phyloP scores from a whole-genome alignment of 2,888 invertebrate genomes.

The Didymodactylos carnosus region DNA sequence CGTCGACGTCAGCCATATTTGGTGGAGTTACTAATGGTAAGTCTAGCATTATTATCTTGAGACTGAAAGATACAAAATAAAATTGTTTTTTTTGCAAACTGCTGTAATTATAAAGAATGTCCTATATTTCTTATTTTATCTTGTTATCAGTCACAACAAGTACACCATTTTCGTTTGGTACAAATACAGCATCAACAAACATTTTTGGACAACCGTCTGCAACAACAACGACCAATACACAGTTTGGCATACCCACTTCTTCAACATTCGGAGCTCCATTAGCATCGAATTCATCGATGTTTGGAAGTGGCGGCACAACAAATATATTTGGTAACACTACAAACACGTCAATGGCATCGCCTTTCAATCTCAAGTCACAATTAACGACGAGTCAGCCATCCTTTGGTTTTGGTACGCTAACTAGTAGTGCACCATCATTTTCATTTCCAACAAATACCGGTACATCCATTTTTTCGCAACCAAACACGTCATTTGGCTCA shows the following conservation, averaged over 20 bases:
- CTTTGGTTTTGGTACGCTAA: conserved; percentile 1
- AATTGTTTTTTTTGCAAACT: too few species aligned
- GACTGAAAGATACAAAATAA: too few species aligned
- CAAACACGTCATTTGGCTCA: conserved; percentile 1
- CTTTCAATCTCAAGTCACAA: background rate
- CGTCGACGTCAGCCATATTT: background rate
- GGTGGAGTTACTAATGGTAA: too few species aligned
- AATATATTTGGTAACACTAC: background rate
- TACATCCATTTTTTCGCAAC: background rate
- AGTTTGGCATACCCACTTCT: background rate
- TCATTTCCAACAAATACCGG: background rate
- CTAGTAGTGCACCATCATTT: background rate
- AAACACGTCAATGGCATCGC: background rate
- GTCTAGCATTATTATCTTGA: too few species aligned
- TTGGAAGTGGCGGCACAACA: conserved; percentile 2
- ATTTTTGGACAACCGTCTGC: conserved; percentile 5
- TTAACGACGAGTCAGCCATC: background rate
- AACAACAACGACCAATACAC: background rate
- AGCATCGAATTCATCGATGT: background rate
- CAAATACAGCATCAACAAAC: background rate
- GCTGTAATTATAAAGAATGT: too few species aligned
- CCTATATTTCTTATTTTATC: background rate
- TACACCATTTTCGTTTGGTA: background rate
- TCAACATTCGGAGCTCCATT: background rate
- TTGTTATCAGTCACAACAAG: background rate